Evolutionary conservation across 2,797 vertebrate species (phyloP).

Genomic region (Chromis chromis): DNA sequence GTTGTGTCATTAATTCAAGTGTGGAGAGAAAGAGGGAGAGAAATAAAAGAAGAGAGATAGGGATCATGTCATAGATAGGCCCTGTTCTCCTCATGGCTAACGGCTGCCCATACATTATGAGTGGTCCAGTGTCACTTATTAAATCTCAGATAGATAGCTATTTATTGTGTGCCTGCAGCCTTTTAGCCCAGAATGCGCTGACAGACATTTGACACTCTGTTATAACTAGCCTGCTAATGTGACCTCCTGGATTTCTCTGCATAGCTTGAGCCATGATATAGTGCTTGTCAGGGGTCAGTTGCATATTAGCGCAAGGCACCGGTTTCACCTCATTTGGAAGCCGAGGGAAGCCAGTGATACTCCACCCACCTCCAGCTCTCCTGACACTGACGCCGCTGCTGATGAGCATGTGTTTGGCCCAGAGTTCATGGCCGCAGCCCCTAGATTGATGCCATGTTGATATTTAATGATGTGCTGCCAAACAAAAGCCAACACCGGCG

Average conservation of each 20-base stretch:
- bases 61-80: conserved; percentile 49
- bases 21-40: conserved; percentile 29
- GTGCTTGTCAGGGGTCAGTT: conserved; percentile 64
- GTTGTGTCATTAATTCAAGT: conserved; percentile 67
- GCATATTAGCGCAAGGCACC: conserved; percentile 48
- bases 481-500: conserved; percentile 49
- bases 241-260: conserved; percentile 51
- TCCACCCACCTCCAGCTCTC: conserved; percentile 52
- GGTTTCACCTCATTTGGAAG: conserved; percentile 69
- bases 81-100: conserved; percentile 49
- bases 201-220: conserved; percentile 68
- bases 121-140: conserved; percentile 61
- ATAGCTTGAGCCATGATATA: conserved; percentile 39
- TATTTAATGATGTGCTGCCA: conserved; percentile 84
- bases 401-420: conserved; percentile 78
- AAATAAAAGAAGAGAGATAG: conserved; percentile 46
- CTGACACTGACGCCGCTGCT: conserved; percentile 50
- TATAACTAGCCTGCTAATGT: conserved; percentile 65
- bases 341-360: conserved; percentile 32
- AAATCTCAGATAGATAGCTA: conserved; percentile 47
- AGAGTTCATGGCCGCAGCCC: conserved; percentile 68
- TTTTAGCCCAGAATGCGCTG: conserved; percentile 48
- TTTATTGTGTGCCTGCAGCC: conserved; percentile 30
- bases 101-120: conserved; percentile 62
- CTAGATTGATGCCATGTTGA: conserved; percentile 80